Evolutionary conservation across 2,797 vertebrate species (phyloP), one percentile per base, ranked within the genome.

Genomic region (Octomys mimax): DNA sequence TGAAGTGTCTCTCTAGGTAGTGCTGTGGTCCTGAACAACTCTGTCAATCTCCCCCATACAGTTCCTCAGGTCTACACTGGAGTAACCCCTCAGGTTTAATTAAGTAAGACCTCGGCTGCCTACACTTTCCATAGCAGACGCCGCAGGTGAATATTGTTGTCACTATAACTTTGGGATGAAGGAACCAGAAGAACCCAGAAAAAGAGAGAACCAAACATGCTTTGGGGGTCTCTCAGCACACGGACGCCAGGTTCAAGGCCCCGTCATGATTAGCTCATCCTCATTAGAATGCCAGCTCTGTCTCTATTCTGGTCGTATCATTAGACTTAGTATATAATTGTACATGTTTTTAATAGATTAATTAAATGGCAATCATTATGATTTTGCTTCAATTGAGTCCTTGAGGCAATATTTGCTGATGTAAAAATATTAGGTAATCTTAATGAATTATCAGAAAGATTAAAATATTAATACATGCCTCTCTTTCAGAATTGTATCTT

Each of bases 301-400:
- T 12, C 52, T 88, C 83, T 36, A 57, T 96, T 75, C 62, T 92
- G 77, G 11, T 66, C 26, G 5, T 93, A 26, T 93, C 57, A 85
- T 89, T 96, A 96, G 87, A 85, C 85, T 83, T 96, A 94, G 46
- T 90, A 10, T 62, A 77, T 92, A 96, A 93, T 42, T 93, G 71
- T 93, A 93, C 61, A 88, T 94, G 70, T 71, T 95, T 97, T 96
- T 93, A 96, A 97, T 86, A 96, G 82, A 97, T 96, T 94, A 79
- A 77, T 88, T 83, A 88, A 96, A 73, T 86, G 52, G 64, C 92
- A 59, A 92, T 94, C 87, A 88, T 83, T 93, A 94, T 93, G 92
- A 90, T 96, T 91, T 93, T 64, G 5, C 83, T 96, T 96, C 87
- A 95, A 0, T n/a, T 94, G 89, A 93, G 57, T 96, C 78, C 94